phyloP scores from a whole-genome alignment of 1,140 invertebrate genomes.

The Diorhabda carinulata region DNA sequence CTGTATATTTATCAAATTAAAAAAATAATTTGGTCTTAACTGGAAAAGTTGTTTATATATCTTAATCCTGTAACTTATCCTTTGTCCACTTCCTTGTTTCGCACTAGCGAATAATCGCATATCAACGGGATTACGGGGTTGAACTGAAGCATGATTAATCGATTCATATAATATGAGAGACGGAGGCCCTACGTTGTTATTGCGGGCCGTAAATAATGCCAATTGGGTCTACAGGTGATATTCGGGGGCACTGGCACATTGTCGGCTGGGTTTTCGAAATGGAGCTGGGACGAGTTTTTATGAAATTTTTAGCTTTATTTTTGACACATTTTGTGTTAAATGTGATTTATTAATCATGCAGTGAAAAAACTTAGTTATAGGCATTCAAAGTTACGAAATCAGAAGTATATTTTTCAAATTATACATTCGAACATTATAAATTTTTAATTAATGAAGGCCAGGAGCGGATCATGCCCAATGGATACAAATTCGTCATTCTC shows the following conservation, averaged over 20 bases:
- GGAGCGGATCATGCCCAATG: too few relatives aligned
- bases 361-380: background rate
- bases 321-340: background rate
- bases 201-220: slow-evolving; percentile 39
- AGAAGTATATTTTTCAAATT: too few relatives aligned
- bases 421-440: too few relatives aligned
- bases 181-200: slow-evolving; percentile 31
- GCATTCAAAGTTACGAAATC: too few relatives aligned
- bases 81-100: too few relatives aligned
- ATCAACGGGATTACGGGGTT: slow-evolving; percentile 39
- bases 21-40: too few relatives aligned
- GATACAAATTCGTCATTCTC: too few relatives aligned
- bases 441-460: too few relatives aligned
- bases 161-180: slow-evolving; percentile 41
- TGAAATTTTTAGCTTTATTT: background rate
- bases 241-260: slow-evolving; percentile 3
- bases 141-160: slow-evolving; percentile 41
- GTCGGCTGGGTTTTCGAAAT: background rate
- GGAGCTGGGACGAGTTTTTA: background rate
- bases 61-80: too few relatives aligned
- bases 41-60: too few relatives aligned
- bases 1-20: too few relatives aligned
- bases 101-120: slow-evolving; percentile 38
- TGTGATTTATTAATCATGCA: slow-evolving; percentile 1
- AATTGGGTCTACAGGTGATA: slow-evolving; percentile 37